A percentile compares a stretch with the other conserved stretches of the same genome.
phyloP scores from a whole-genome alignment of 2,888 invertebrate species.

The Megastigmus dorsalis region DNA sequence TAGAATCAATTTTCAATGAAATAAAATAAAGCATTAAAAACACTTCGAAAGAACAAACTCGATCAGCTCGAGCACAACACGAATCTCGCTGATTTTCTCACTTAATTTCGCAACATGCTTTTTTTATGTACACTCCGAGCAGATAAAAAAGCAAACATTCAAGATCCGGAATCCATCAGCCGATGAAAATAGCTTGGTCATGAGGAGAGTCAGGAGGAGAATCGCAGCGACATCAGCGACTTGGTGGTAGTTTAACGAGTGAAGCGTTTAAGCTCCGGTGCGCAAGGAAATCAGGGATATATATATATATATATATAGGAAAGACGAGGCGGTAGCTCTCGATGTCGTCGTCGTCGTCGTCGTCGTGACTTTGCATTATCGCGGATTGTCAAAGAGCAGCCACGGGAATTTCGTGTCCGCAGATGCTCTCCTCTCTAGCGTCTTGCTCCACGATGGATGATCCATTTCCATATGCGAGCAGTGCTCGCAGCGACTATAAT shows the following conservation, averaged over 20 bases:
- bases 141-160: neutral
- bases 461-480: too few species aligned
- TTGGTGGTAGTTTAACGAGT: too few species aligned
- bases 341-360: conserved; percentile 45
- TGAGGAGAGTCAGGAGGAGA: too few species aligned
- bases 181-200: conserved; percentile 27
- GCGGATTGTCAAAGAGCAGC: conserved; percentile 67
- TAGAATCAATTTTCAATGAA: too few species aligned
- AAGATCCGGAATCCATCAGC: conserved; percentile 2
- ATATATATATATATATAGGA: neutral
- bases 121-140: too few species aligned
- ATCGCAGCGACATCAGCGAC: conserved; percentile 22
- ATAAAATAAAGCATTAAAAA: too few species aligned
- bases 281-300: conserved; percentile 39
- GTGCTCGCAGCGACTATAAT: too few species aligned
- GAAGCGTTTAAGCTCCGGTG: conserved; percentile 44
- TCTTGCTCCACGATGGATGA: conserved; percentile 29
- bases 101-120: too few species aligned
- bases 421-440: conserved; percentile 24
- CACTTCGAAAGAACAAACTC: too few species aligned
- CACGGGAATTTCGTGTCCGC: conserved; percentile 74
- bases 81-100: too few species aligned
- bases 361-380: conserved; percentile 67
- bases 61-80: too few species aligned
- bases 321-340: conserved; percentile 1